Percentiles rank a stretch among this genome's conserved stretches.
These are phyloP conservation scores for Selenia dentaria DNA, from an alignment of 2,888 invertebrate species.

Conservation along the genomic window DNA sequence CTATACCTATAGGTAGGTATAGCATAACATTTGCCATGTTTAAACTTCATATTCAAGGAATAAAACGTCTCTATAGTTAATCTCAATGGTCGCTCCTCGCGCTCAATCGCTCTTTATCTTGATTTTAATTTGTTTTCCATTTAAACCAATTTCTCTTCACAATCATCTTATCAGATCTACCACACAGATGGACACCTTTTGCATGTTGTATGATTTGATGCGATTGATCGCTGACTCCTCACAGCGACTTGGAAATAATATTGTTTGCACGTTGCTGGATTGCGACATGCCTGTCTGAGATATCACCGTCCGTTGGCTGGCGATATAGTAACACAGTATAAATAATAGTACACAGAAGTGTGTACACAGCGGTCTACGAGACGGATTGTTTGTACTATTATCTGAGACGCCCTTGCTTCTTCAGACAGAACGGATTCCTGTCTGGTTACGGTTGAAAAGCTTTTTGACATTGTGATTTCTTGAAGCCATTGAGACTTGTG, in stretches of 20 bases:
- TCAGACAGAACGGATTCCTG: slow-evolving; percentile 7
- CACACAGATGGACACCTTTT: too few species aligned
- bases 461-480: slow-evolving; percentile 5
- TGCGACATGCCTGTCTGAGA: slow-evolving; percentile 27
- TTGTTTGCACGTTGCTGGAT: slow-evolving; percentile 24
- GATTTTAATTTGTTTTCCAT: too few species aligned
- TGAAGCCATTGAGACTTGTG: too few species aligned
- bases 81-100: too few species aligned
- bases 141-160: too few species aligned
- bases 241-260: slow-evolving; percentile 25
- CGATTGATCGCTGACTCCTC: not conserved
- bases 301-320: slow-evolving; percentile 26
- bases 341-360: not conserved
- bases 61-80: too few species aligned
- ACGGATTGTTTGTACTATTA: slow-evolving; percentile 14
- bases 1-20: too few species aligned
- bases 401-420: slow-evolving; percentile 13
- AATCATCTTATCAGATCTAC: too few species aligned
- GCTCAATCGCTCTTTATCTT: too few species aligned
- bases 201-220: too few species aligned
- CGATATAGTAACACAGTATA: not conserved
- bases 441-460: slow-evolving; percentile 2
- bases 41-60: too few species aligned
- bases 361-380: slow-evolving; percentile 6
- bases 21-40: too few species aligned